A percentile compares a stretch with the other conserved stretches of the same genome.
Conservation (phyloP, 1,140 invertebrate genomes). For the Polypedilum vanderplanki region DNA sequence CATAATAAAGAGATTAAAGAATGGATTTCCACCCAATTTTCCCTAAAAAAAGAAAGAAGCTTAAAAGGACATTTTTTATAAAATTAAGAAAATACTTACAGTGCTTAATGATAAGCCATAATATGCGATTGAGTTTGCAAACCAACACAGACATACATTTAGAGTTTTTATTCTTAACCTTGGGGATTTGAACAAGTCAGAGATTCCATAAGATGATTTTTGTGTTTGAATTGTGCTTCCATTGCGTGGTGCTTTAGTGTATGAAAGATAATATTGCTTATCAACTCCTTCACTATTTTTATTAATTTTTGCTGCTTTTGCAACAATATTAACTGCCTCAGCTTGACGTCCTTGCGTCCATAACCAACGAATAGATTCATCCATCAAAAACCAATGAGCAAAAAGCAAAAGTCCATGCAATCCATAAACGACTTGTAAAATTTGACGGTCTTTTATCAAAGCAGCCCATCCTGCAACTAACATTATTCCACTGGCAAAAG, state of each 20-base stretch:
- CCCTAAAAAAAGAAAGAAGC: slow-evolving; percentile 35
- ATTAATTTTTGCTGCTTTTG: slow-evolving; percentile 65
- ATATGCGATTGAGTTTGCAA: slow-evolving; percentile 80
- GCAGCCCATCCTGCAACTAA: slow-evolving; percentile 74
- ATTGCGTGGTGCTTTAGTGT: slow-evolving; percentile 47
- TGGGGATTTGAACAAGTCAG: slow-evolving; percentile 71
- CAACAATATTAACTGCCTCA: slow-evolving; percentile 64
- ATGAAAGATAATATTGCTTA: slow-evolving; percentile 53
- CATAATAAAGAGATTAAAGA: slow-evolving; percentile 70
- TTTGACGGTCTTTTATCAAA: slow-evolving; percentile 63
- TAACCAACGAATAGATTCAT: slow-evolving; percentile 78
- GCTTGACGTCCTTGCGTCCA: slow-evolving; percentile 67
- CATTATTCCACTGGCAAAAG: slow-evolving; percentile 77
- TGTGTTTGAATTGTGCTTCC: slow-evolving; percentile 43
- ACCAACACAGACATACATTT: slow-evolving; percentile 79
- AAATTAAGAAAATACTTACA: slow-evolving; percentile 36
- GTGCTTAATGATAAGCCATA: slow-evolving; percentile 78
- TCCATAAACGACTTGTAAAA: slow-evolving; percentile 73
- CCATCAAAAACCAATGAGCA: slow-evolving; percentile 76
- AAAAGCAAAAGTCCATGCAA: slow-evolving; percentile 64
- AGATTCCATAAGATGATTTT: slow-evolving; percentile 45
- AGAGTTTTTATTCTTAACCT: slow-evolving; percentile 70
- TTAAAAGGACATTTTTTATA: neutral
- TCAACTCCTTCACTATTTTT: slow-evolving; percentile 54
- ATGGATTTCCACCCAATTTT: slow-evolving; percentile 74